Conservation (phyloP, 2,113 vertebrate species). For the Ammospiza nelsoni region DNA sequence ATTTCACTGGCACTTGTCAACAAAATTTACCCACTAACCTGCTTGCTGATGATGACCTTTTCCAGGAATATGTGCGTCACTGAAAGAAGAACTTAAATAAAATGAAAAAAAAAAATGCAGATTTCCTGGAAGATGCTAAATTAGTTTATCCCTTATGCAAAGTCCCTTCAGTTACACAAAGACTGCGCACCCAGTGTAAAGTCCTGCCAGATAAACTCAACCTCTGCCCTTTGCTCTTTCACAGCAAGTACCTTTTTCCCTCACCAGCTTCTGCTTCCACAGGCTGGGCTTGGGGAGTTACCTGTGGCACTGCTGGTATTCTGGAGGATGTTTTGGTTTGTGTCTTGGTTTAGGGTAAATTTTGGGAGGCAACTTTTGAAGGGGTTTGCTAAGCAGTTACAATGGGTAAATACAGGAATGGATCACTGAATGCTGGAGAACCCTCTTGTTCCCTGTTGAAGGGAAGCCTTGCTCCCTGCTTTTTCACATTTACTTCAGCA, state of each 20-base stretch:
- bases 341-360: not conserved
- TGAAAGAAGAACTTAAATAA: conserved; percentile 32
- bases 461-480: not conserved
- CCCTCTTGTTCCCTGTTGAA: not conserved
- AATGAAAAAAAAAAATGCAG: not conserved
- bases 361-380: not conserved
- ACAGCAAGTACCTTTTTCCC: not conserved
- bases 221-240: not conserved
- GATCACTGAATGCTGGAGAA: not conserved
- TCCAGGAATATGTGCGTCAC: conserved; percentile 35
- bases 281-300: not conserved
- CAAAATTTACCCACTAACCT: not conserved
- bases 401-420: not conserved
- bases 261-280: not conserved
- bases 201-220: not conserved
- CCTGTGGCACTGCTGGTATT: accelerated
- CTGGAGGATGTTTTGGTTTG: not conserved
- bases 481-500: not conserved
- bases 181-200: not conserved
- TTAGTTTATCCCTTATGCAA: conserved; percentile 1
- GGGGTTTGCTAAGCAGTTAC: not conserved
- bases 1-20: not conserved
- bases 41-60: conserved; percentile 34
- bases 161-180: conserved; percentile 1
- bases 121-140: conserved; percentile 46